Base-by-base conservation (phyloP, 2,113 vertebrate genomes). In the Brienomyrus brachyistius region DNA sequence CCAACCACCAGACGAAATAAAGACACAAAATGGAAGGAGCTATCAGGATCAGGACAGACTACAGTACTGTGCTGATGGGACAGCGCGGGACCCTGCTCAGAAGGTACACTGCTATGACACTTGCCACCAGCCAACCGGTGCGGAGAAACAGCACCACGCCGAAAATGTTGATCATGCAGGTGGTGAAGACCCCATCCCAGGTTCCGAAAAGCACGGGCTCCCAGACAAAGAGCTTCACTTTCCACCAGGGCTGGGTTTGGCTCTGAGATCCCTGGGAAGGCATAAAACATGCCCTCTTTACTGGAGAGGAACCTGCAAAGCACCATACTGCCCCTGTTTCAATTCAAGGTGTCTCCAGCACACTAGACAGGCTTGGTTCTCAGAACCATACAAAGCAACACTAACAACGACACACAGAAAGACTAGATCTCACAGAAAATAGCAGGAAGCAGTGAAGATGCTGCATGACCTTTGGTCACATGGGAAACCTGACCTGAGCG, bases 161-260 rank as follows among this genome's bases (percentile, higher is more conserved):
- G 90, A 99, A 99, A 92, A 99, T 99, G 93, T 99, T 99, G 95
- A 99, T 99, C 98, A 99, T 98, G 93, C 98, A 99, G 89, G 98
- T 98, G 2, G 98, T 99, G 92, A 99, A 99, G 90, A 99, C 98
- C 0, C 98, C 98, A 74, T 99, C 98, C 98, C 98, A 99, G 0
- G 98, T 99, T 40, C 98, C 98, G 48, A 99, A 99, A 56, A 99
- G 96, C 90, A 99, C 97, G 0, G 98, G 98, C 91, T 99, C 98
- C 98, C 98, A 98, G 3, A 99, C 95, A 31, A 98, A 99, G 80
- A 99, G 91, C 88, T 98, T 96, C 91, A 97, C 97, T 95, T 96
- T 98, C 98, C 98, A 99, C 98, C 98, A 99, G 1, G 98, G 98
- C 90, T 94, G 96, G 88, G 95, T 95, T 43, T 96, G 95, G 4